Conservation (phyloP, 2,113 vertebrate genomes). For the Malurus alboscapulatus region DNA sequence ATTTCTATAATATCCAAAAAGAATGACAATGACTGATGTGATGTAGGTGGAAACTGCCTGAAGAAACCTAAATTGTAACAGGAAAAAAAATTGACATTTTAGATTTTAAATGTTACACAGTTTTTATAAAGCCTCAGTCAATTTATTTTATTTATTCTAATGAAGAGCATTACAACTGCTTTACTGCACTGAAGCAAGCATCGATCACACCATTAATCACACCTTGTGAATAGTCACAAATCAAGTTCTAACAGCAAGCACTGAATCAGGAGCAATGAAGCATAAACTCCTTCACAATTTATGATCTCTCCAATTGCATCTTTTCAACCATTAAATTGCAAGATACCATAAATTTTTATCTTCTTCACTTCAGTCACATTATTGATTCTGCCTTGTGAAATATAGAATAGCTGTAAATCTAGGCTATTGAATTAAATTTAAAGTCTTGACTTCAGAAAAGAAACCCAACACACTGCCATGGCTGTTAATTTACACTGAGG, state of each 20-base stretch:
- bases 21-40: slow-evolving; percentile 91
- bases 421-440: slow-evolving; percentile 96
- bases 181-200: slow-evolving; percentile 93
- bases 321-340: slow-evolving; percentile 99
- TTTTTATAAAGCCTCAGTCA: slow-evolving; percentile 99
- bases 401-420: slow-evolving; percentile 99
- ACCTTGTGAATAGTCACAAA: slow-evolving; percentile 99
- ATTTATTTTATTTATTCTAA: slow-evolving; percentile 99
- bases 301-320: slow-evolving; percentile 99
- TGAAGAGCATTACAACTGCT: slow-evolving; percentile 99
- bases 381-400: slow-evolving; percentile 99
- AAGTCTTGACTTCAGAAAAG: slow-evolving; percentile 93
- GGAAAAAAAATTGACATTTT: slow-evolving; percentile 91
- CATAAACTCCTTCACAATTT: slow-evolving; percentile 99
- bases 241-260: slow-evolving; percentile 99
- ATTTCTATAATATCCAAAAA: slow-evolving; percentile 83
- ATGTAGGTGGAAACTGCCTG: slow-evolving; percentile 90
- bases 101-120: slow-evolving; percentile 99
- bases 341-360: slow-evolving; percentile 99
- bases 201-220: slow-evolving; percentile 99
- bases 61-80: slow-evolving; percentile 90
- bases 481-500: slow-evolving; percentile 98
- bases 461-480: slow-evolving; percentile 90
- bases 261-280: slow-evolving; percentile 99
- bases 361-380: slow-evolving; percentile 98